Conservation (phyloP, 30 jellyfish, hydroid and myxozoan species). For the Pelagia noctiluca region DNA sequence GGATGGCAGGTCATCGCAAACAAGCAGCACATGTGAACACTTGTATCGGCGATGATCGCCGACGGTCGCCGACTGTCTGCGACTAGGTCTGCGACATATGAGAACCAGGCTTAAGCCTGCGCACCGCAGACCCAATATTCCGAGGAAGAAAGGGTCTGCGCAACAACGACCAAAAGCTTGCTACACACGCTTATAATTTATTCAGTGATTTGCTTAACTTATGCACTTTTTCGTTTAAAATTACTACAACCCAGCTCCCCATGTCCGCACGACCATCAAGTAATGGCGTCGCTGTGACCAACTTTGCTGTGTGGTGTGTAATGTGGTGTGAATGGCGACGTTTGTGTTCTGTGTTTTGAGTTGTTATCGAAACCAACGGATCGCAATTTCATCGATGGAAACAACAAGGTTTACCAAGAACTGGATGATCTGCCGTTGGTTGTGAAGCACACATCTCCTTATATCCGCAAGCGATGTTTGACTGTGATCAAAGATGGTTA, state of each 20-base stretch:
- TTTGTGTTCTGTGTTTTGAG: slow-evolving; percentile 29
- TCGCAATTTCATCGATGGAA: slow-evolving; percentile 19
- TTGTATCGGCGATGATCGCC: slow-evolving; percentile 16
- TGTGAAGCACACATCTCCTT: slow-evolving; percentile 12
- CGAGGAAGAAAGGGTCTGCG: too few species aligned
- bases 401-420: slow-evolving; percentile 9
- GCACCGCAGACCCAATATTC: neutral
- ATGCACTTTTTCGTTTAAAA: too few species aligned
- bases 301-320: too few species aligned
- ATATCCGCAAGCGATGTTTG: slow-evolving; percentile 27
- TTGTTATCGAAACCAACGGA: slow-evolving; percentile 10
- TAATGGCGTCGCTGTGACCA: too few species aligned
- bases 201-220: too few species aligned
- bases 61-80: neutral
- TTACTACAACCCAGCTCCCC: too few species aligned
- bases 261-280: too few species aligned
- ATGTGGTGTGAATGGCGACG: too few species aligned
- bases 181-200: too few species aligned
- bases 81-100: slow-evolving; percentile 17
- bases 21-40: slow-evolving; percentile 17
- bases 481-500: slow-evolving; percentile 10
- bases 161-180: too few species aligned
- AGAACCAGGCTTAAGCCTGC: slow-evolving; percentile 11
- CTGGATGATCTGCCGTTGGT: slow-evolving; percentile 9
- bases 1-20: slow-evolving; percentile 8